A percentile compares a stretch with the other conserved stretches of the same genome.
These are phyloP conservation scores for Priocnemis perturbator DNA, from an alignment of 2,888 invertebrate genomes.

Conservation along the genomic window DNA sequence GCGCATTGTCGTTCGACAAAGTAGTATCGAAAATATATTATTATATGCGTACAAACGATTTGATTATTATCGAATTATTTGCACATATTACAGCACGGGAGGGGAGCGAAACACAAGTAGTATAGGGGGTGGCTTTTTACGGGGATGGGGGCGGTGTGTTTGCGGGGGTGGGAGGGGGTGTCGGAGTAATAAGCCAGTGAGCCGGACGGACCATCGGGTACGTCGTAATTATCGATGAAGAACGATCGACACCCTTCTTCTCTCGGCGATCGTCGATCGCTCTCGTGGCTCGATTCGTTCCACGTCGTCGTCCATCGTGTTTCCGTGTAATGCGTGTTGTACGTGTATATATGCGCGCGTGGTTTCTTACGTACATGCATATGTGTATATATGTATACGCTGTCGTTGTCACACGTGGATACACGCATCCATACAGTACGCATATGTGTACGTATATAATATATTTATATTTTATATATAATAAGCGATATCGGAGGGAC, in stretches of 20 bases:
- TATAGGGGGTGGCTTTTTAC: conserved; percentile 24
- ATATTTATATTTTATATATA: too few species aligned
- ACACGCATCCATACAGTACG: too few species aligned
- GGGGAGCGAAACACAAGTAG: conserved; percentile 41
- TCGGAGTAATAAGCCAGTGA: conserved; percentile 53
- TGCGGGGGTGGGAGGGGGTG: conserved; percentile 31
- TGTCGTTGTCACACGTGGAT: too few species aligned
- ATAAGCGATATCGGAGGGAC: conserved; percentile 8
- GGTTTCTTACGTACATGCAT: not conserved
- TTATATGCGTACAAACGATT: conserved; percentile 59
- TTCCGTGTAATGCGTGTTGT: conserved; percentile 20
- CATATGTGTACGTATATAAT: too few species aligned
- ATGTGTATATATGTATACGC: not conserved
- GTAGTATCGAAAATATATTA: conserved; percentile 66
- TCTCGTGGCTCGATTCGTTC: conserved; percentile 39
- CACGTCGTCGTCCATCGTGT: conserved; percentile 47
- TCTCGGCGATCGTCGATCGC: conserved; percentile 37
- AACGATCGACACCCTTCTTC: conserved; percentile 43
- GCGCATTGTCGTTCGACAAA: conserved; percentile 51
- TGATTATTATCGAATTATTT: conserved; percentile 69
- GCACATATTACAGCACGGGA: conserved; percentile 65
- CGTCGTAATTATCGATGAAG: conserved; percentile 40
- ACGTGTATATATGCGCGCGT: conserved; percentile 1
- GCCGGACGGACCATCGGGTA: conserved; percentile 58
- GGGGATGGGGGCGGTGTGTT: conserved; percentile 24